Conservation (phyloP, 35 echinoderm and acorn worm species). For the Holothuria glaberrima region DNA sequence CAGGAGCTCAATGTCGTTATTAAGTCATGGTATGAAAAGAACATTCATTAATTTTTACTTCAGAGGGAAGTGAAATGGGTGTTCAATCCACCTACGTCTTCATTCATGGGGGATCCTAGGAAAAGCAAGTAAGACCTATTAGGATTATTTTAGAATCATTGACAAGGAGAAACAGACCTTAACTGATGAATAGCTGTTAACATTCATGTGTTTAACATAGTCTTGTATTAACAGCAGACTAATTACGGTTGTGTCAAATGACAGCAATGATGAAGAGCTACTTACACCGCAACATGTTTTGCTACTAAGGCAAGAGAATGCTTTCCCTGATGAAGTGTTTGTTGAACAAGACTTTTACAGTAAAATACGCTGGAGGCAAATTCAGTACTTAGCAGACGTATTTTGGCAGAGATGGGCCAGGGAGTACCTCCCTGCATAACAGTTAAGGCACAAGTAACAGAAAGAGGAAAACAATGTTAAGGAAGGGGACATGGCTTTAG, state of each 20-base stretch:
- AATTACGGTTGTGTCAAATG: conserved; percentile 47
- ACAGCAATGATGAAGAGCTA: conserved; percentile 5
- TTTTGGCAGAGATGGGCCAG: no score
- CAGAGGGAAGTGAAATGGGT: conserved; percentile 24
- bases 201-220: conserved; percentile 50
- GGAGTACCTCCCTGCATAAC: no score
- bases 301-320: background rate
- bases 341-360: no score
- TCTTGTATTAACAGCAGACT: conserved; percentile 40
- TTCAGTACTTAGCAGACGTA: background rate
- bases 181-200: conserved; percentile 47
- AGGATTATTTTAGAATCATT: conserved; percentile 44
- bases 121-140: conserved; percentile 48
- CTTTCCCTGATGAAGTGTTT: background rate
- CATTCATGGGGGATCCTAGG: conserved; percentile 65
- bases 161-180: conserved; percentile 31
- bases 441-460: no score
- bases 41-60: conserved; percentile 17
- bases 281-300: conserved; percentile 45
- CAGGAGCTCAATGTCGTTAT: conserved; percentile 29
- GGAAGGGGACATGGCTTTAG: no score
- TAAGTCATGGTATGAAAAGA: conserved; percentile 39
- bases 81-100: conserved; percentile 64
- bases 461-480: no score
- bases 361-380: background rate